These are phyloP conservation scores for Thunnus thynnus DNA, from an alignment of 2,113 vertebrate species.

Conservation along the genomic window DNA sequence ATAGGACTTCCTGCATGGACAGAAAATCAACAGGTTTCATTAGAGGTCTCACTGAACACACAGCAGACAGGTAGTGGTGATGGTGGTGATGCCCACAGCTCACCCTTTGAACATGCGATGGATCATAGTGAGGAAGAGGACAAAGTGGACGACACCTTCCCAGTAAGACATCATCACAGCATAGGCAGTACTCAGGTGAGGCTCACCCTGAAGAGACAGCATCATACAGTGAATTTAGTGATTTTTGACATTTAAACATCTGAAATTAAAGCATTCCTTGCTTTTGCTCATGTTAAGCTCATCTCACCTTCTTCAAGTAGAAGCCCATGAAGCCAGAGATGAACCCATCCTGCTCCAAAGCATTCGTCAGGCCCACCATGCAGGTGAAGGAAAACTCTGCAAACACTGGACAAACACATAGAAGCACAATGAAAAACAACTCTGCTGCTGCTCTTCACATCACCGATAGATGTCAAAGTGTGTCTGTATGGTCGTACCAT, in stretches of 20 bases:
- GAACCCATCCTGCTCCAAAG: conserved; percentile 92
- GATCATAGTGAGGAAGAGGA: conserved; percentile 89
- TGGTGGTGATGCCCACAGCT: not conserved
- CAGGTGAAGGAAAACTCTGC: conserved; percentile 88
- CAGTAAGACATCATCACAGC: conserved; percentile 93
- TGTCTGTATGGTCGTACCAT: conserved; percentile 80
- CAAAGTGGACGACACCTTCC: conserved; percentile 89
- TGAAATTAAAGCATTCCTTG: not conserved
- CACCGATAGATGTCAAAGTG: not conserved
- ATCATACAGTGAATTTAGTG: not conserved
- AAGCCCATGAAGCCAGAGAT: conserved; percentile 88
- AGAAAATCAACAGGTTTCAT: not conserved
- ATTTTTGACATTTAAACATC: not conserved
- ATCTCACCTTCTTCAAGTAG: conserved; percentile 88
- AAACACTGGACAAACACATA: conserved; percentile 84
- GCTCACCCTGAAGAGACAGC: conserved; percentile 84
- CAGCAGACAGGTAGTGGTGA: fast-evolving
- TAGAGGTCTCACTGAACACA: not conserved
- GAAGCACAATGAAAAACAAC: not conserved
- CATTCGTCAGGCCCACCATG: conserved; percentile 85
- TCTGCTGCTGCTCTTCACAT: no score
- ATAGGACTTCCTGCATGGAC: conserved; percentile 85
- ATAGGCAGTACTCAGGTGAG: conserved; percentile 88
- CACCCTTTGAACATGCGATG: conserved; percentile 87
- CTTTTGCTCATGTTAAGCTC: not conserved